Conservation (phyloP, 2,888 invertebrate genomes). For the Tuta absoluta region DNA sequence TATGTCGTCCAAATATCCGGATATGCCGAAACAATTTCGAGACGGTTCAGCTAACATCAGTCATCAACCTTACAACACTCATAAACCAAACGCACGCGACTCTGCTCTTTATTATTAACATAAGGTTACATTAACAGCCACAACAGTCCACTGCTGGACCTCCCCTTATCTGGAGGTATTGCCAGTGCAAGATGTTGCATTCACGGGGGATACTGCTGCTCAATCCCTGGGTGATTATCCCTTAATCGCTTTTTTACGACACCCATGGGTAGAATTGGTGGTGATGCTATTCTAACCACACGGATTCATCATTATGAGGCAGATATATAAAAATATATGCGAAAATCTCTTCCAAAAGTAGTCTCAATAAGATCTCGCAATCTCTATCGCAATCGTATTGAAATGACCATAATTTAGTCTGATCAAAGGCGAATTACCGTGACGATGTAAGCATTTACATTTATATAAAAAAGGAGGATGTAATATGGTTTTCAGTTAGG, state of each 20-base stretch:
- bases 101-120: neutral
- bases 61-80: conserved; percentile 11
- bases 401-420: conserved; percentile 50
- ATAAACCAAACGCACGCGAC: neutral
- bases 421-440: conserved; percentile 14
- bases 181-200: no score
- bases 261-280: no score
- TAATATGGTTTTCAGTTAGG: conserved; percentile 13
- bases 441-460: conserved; percentile 27
- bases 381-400: conserved; percentile 49
- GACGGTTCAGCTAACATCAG: conserved; percentile 60
- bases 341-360: neutral
- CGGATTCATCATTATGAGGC: neutral
- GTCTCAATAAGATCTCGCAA: conserved; percentile 46
- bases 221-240: no score
- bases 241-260: no score
- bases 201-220: no score
- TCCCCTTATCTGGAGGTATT: no score
- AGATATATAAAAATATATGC: conserved; percentile 20
- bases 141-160: no score
- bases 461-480: no score
- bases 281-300: no score
- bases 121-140: no score
- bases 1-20: conserved; percentile 47
- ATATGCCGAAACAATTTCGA: conserved; percentile 58